Conservation (phyloP, 2,888 invertebrate species). For the Adineta ricciae region DNA sequence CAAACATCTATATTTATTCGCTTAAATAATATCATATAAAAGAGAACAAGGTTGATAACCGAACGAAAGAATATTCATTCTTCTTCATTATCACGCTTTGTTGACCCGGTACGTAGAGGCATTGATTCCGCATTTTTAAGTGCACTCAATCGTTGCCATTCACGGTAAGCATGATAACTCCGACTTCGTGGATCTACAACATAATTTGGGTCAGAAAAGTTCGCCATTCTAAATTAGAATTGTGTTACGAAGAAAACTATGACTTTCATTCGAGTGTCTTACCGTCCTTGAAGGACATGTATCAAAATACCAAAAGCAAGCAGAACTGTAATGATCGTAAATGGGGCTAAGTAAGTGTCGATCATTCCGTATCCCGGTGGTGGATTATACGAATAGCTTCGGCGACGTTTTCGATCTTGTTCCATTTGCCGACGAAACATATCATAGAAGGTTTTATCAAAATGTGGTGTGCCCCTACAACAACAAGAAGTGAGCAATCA, state of each 20-base stretch:
- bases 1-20: background rate
- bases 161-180: conserved; percentile 8
- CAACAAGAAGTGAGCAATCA: no score
- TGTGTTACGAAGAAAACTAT: no score
- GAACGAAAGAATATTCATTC: background rate
- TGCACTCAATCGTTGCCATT: background rate
- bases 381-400: background rate
- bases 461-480: background rate
- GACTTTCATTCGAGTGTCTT: background rate
- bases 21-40: background rate
- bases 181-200: background rate
- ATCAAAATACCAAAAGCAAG: background rate
- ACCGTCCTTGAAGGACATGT: background rate
- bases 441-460: background rate
- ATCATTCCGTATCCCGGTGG: background rate
- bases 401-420: background rate
- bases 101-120: background rate
- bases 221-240: background rate
- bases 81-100: background rate
- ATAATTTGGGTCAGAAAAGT: background rate
- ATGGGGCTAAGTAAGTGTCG: background rate
- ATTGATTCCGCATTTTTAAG: background rate
- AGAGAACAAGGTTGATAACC: no score
- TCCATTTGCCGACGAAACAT: background rate
- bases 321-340: background rate